Percentiles rank a stretch among this genome's conserved stretches.
Evolutionary conservation across 2,797 vertebrate species (phyloP).

Genomic region (Anas capensis): DNA sequence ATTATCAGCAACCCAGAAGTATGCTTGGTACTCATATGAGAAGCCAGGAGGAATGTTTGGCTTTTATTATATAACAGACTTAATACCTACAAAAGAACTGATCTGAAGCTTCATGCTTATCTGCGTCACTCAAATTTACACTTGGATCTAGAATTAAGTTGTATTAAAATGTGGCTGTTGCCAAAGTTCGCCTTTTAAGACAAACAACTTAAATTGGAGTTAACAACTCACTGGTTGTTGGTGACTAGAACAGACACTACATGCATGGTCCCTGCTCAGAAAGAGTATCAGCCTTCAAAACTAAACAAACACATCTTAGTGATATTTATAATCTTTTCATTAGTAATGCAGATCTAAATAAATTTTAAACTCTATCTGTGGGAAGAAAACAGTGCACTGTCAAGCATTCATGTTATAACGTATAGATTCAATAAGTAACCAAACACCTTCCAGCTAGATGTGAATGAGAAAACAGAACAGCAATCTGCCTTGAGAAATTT

Average conservation of each 20-base stretch:
- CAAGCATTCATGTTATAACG: neutral
- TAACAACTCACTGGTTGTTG: neutral
- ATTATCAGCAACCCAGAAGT: conserved; percentile 32
- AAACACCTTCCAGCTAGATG: conserved; percentile 20
- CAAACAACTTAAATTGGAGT: neutral
- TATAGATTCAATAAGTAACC: neutral
- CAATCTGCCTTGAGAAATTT: conserved; percentile 39
- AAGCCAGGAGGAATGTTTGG: conserved; percentile 49
- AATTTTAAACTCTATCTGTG: neutral
- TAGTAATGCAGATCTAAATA: neutral
- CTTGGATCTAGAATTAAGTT: neutral
- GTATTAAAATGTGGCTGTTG: neutral
- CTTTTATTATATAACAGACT: conserved; percentile 23
- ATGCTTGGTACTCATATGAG: neutral
- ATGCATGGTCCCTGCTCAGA: neutral
- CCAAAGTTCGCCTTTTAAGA: neutral
- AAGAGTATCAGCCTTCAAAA: neutral
- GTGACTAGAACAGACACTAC: neutral
- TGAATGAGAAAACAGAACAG: conserved; percentile 30
- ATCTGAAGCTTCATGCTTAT: neutral
- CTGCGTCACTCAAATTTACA: neutral
- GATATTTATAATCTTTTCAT: neutral
- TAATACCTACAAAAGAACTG: neutral
- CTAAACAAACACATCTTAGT: neutral
- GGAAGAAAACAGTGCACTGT: neutral